Percentiles rank a stretch among this genome's conserved stretches.
These are phyloP conservation scores for fruit fly (Drosophila melanogaster) DNA, from an alignment of 1,140 invertebrate species.

Conservation along the genomic window DNA sequence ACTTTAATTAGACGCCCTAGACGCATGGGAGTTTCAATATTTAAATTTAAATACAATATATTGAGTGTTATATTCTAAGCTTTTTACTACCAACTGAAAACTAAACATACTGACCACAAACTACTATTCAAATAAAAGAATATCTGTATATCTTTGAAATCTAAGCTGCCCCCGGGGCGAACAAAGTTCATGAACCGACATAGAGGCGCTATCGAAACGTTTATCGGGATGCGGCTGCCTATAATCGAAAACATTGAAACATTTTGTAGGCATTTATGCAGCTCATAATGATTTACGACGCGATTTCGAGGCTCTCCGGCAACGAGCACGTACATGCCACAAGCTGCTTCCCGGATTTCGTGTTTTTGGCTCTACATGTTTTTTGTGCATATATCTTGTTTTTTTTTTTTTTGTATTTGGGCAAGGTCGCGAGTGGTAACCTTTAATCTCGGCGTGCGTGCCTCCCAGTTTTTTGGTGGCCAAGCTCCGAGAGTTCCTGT, in stretches of 20 bases:
- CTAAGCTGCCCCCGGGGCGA: neutral
- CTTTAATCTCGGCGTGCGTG: conserved; percentile 77
- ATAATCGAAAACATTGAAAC: conserved; percentile 76
- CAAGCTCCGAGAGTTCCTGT: conserved; percentile 4
- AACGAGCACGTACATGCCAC: conserved; percentile 78
- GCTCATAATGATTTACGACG: conserved; percentile 77
- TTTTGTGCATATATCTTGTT: neutral
- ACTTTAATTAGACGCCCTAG: neutral
- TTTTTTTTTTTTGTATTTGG: conserved; percentile 11
- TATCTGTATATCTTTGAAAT: conserved; percentile 5
- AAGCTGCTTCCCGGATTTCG: conserved; percentile 60
- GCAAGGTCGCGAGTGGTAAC: conserved; percentile 80
- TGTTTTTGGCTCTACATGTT: neutral
- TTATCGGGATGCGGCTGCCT: conserved; percentile 62
- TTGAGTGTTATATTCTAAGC: too few relatives aligned
- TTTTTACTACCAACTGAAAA: too few relatives aligned
- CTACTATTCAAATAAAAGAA: too few relatives aligned
- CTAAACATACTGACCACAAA: too few relatives aligned
- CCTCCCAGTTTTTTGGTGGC: conserved; percentile 35
- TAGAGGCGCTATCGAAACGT: conserved; percentile 46
- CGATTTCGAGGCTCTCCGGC: conserved; percentile 54
- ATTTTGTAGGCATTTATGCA: conserved; percentile 80
- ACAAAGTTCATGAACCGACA: conserved; percentile 30
- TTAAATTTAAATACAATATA: neutral
- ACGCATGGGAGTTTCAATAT: neutral